Evolutionary conservation across 2,888 invertebrate species (phyloP), one percentile per base, ranked within the genome.

Genomic region (Nomada fabriciana): DNA sequence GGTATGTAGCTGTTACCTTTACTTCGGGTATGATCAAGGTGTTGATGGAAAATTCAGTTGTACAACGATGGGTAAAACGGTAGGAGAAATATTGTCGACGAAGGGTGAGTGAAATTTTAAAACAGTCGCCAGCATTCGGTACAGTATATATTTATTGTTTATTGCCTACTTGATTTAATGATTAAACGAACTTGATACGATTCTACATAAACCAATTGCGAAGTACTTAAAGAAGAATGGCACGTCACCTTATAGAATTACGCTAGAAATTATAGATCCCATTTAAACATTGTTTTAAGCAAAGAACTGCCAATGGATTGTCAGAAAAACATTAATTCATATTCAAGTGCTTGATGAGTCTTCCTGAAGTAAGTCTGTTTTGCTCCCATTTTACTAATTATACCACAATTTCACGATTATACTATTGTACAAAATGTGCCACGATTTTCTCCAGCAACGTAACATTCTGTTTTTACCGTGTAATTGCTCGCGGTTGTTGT

Each of bases 401-500:
- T 57, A 59, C 25, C n/a, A 47, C n/a, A 47, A 20, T 59, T 47
- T 25, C 25, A 59, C 43, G 9, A 7, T n/a, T 18, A 10, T 25
- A 25, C 53, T 23, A 11, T 23, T 10, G 11, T 13, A 23, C 18
- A 29, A 47, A 43, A 70, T 5, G 42, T 36, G 47, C 29, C 47
- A n/a, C 25, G 25, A 57, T 47, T 69, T 43, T 43, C 57, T 4
- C 20, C 25, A n/a, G 13, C 25, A n/a, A 13, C 43, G n/a, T 15
- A 53, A 29, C 20, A 53, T 15, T 36, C 67, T 20, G 36, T 52
- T 67, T 67, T 53, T 53, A 67, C 29, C 36, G 36, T 3, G 67
- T 53, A 67, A 67, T 67, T 67, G 50, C 64, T 50, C 15, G 52
- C 15, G n/a, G 29, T 67, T 36, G 69, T 25, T 43, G 36, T 36